Evolutionary conservation across 2,888 invertebrate genomes (phyloP).

Genomic region (Troglohyphantes excavatus): DNA sequence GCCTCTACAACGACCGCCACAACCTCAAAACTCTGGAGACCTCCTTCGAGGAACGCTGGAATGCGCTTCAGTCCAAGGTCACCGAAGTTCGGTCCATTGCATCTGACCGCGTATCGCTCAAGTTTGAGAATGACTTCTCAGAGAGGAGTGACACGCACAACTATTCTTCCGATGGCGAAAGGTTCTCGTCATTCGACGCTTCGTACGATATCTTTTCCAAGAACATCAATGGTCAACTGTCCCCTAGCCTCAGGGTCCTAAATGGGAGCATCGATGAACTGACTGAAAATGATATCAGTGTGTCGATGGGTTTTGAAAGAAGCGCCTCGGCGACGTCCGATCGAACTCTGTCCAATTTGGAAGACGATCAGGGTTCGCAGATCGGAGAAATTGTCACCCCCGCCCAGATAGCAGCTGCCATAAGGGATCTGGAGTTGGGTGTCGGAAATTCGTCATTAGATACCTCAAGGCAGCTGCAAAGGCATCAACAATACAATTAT

Average conservation of each 20-base stretch:
- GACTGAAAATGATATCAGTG: constrained; percentile 57
- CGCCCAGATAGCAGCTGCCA: constrained; percentile 61
- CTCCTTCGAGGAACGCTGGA: constrained; percentile 90
- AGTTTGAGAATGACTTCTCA: constrained; percentile 70
- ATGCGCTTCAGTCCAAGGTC: constrained; percentile 82
- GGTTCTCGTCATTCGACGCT: constrained; percentile 69
- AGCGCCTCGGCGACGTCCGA: constrained; percentile 37
- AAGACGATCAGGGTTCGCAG: constrained; percentile 5
- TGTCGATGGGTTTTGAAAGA: constrained; percentile 40
- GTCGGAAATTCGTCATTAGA: constrained; percentile 37
- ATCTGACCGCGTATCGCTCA: constrained; percentile 12
- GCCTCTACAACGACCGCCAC: constrained; percentile 81
- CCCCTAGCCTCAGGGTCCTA: constrained; percentile 85
- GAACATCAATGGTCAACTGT: constrained; percentile 80
- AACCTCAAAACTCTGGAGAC: constrained; percentile 81
- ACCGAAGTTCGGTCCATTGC: constrained; percentile 24
- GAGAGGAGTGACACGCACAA: constrained; percentile 32
- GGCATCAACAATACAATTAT: neutral
- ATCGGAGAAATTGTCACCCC: constrained; percentile 7
- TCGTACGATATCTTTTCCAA: constrained; percentile 48
- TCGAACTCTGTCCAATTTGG: constrained; percentile 27
- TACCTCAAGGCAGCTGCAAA: constrained; percentile 5
- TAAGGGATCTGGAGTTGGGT: constrained; percentile 66
- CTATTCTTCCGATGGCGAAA: constrained; percentile 61
- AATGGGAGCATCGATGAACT: constrained; percentile 87